Conservation (phyloP, 2,797 vertebrate species). For the Jordanella pulchra region DNA sequence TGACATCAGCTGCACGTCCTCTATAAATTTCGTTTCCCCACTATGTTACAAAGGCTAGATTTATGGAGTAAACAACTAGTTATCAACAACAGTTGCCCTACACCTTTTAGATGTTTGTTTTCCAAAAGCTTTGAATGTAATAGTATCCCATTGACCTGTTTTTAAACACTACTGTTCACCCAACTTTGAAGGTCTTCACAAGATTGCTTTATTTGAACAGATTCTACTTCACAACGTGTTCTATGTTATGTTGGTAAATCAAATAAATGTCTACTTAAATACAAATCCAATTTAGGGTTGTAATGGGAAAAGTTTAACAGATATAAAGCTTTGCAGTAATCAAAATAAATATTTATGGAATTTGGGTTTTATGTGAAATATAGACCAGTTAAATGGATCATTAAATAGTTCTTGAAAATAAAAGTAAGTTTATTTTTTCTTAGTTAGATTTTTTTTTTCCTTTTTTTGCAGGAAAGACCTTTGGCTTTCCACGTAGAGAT, state of each 20-base stretch:
- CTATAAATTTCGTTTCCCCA: not conserved
- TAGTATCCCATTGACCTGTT: not conserved
- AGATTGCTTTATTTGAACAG: not conserved
- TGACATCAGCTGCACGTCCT: not conserved
- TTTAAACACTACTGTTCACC: not conserved
- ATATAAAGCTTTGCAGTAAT: not conserved
- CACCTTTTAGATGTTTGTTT: not conserved
- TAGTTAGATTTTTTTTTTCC: no score
- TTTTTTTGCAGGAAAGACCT: slow-evolving; percentile 25
- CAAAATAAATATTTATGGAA: not conserved
- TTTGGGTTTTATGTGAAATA: not conserved
- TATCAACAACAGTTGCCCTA: not conserved
- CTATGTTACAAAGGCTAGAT: not conserved
- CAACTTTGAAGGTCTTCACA: not conserved
- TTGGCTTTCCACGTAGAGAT: slow-evolving; percentile 11
- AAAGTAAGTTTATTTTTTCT: slow-evolving; percentile 12
- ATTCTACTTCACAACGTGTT: not conserved
- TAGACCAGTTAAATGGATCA: not conserved
- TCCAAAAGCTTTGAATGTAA: not conserved
- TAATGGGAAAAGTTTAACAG: not conserved
- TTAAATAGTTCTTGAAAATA: not conserved
- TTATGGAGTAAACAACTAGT: not conserved
- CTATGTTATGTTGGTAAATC: not conserved
- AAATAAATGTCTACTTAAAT: not conserved
- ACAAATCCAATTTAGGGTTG: not conserved